phyloP scores from a whole-genome alignment of 2,113 vertebrate genomes.

The Genyomyrus donnyi region DNA sequence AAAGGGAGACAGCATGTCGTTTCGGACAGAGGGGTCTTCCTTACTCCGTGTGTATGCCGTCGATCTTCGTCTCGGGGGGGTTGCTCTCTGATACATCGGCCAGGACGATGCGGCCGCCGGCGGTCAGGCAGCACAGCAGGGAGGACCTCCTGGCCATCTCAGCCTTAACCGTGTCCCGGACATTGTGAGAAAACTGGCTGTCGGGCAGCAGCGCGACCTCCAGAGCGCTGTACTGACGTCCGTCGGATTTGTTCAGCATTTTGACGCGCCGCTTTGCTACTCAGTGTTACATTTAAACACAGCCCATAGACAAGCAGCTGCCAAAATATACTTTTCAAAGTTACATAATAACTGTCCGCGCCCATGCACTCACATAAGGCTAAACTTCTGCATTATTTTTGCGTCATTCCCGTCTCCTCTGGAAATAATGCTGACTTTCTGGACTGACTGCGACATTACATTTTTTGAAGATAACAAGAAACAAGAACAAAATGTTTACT shows the following conservation, averaged over 20 bases:
- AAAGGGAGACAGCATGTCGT: background rate
- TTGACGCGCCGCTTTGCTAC: background rate
- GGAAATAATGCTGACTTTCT: background rate
- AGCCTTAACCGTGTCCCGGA: conserved; percentile 32
- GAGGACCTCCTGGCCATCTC: conserved; percentile 37
- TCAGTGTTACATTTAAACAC: background rate
- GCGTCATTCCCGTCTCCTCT: background rate
- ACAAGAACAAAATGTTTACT: conserved; percentile 4
- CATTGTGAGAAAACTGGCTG: conserved; percentile 23
- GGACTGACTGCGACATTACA: background rate
- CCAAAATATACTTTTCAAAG: background rate
- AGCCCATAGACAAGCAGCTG: background rate
- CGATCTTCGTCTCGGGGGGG: background rate
- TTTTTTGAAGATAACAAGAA: background rate
- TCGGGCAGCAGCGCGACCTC: conserved; percentile 51
- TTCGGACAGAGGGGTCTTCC: conserved; percentile 25
- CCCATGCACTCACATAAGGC: background rate
- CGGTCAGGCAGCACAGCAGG: conserved; percentile 46
- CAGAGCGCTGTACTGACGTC: conserved; percentile 16
- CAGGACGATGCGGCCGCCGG: conserved; percentile 33
- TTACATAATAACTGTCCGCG: background rate
- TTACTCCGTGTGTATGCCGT: conserved; percentile 51
- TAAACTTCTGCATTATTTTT: background rate
- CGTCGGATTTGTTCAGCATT: conserved; percentile 34
- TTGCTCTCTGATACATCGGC: conserved; percentile 44